Evolutionary conservation across 2,888 invertebrate genomes (phyloP).

Genomic region (Gisinianus flammeolus): DNA sequence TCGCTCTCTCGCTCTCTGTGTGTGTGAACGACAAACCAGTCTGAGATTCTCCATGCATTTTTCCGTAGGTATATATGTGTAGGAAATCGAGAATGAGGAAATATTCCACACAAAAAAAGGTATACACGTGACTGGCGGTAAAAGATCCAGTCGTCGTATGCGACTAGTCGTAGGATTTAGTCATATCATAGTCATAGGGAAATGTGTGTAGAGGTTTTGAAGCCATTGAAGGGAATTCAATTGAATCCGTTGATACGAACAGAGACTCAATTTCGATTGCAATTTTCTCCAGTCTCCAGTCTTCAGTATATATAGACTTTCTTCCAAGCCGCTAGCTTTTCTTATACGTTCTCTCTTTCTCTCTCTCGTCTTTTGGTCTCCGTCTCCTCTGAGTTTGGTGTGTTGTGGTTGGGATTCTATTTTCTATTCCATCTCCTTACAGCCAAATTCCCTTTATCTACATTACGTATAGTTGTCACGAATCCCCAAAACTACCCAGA

Average conservation of each 20-base stretch:
- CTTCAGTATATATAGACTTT: too few species aligned
- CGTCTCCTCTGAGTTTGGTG: neutral
- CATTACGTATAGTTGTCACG: neutral
- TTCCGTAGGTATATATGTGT: neutral
- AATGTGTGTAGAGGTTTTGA: neutral
- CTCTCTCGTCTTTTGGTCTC: neutral
- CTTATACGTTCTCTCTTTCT: neutral
- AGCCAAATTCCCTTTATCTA: neutral
- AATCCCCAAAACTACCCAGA: too few species aligned
- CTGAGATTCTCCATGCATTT: neutral
- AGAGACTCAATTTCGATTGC: constrained; percentile 5
- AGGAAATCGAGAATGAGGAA: too few species aligned
- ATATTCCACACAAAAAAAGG: neutral
- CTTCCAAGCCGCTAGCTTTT: neutral
- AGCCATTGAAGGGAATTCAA: neutral
- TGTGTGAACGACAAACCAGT: too few species aligned
- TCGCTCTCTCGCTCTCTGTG: too few species aligned
- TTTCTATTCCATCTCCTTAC: neutral
- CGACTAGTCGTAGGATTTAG: neutral
- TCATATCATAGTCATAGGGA: neutral
- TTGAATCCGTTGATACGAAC: constrained; percentile 8
- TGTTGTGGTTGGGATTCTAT: neutral
- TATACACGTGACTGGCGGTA: neutral
- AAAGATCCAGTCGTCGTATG: neutral
- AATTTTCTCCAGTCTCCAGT: constrained; percentile 3